A percentile compares a stretch with the other conserved stretches of the same genome.
phyloP scores from a whole-genome alignment of 2,113 vertebrate genomes.

The Rhinolophus ferrumequinum region DNA sequence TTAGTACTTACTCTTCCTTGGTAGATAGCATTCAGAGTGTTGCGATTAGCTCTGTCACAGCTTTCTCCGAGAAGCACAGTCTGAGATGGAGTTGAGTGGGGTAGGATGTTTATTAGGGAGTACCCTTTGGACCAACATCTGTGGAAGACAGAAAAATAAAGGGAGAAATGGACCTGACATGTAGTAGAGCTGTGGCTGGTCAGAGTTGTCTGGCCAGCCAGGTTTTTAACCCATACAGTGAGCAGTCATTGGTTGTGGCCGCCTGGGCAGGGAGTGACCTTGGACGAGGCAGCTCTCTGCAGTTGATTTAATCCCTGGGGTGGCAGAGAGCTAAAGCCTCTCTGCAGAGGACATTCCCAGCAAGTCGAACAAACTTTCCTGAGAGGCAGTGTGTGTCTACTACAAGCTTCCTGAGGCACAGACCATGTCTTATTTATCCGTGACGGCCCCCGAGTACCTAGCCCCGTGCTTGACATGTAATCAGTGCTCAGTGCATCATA shows the following conservation, averaged over 20 bases:
- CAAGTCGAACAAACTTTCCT: background rate
- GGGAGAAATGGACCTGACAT: background rate
- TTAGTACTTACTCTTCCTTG: background rate
- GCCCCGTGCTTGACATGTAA: background rate
- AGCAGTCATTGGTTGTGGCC: background rate
- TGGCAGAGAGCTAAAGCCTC: background rate
- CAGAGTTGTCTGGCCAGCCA: background rate
- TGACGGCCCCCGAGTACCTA: background rate
- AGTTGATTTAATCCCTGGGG: background rate
- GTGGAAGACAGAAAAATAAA: background rate
- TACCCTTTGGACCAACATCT: background rate
- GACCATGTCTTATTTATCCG: background rate
- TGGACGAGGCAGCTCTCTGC: background rate
- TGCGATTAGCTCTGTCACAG: slow-evolving; percentile 3
- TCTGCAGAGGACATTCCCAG: background rate
- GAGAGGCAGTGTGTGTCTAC: background rate
- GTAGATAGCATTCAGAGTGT: background rate
- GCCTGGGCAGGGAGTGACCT: background rate
- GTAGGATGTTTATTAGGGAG: background rate
- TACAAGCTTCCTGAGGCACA: background rate
- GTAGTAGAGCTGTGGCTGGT: background rate
- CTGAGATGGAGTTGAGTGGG: background rate
- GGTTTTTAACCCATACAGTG: background rate
- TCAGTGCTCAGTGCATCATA: background rate
- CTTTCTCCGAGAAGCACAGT: background rate